phyloP scores from a whole-genome alignment of 1,140 invertebrate species.

The Mamestra configurata region DNA sequence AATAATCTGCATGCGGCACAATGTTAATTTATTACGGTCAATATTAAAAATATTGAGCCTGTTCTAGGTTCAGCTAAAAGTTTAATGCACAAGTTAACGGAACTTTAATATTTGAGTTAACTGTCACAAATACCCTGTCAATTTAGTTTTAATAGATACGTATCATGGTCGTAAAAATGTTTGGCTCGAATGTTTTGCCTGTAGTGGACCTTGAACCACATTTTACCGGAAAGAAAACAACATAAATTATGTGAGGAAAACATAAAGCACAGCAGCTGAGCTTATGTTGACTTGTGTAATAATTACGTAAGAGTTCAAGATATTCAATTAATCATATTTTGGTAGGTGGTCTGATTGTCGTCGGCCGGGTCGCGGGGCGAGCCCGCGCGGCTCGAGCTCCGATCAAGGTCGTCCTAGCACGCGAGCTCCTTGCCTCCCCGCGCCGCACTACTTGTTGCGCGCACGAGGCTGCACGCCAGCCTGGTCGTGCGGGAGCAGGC shows the following conservation, averaged over 20 bases:
- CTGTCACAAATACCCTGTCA: too few species aligned
- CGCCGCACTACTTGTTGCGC: conserved; percentile 77
- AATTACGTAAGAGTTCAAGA: not conserved
- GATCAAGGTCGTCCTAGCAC: conserved; percentile 75
- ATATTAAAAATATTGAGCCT: not conserved
- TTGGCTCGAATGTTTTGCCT: not conserved
- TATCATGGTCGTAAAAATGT: too few species aligned
- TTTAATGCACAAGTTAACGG: not conserved
- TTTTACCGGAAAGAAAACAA: not conserved
- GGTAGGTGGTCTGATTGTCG: conserved; percentile 39
- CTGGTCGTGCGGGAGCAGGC: conserved; percentile 51
- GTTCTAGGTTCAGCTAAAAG: not conserved
- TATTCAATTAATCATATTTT: conserved; percentile 41
- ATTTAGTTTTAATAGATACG: not conserved
- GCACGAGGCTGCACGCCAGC: conserved; percentile 17
- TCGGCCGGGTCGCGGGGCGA: conserved; percentile 58
- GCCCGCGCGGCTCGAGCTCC: conserved; percentile 59
- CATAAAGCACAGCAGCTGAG: not conserved
- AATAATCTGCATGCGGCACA: not conserved
- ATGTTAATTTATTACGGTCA: not conserved
- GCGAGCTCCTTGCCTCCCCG: conserved; percentile 64
- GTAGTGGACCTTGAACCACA: not conserved
- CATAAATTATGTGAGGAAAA: not conserved
- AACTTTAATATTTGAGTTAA: not conserved
- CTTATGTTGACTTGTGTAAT: not conserved